Evolutionary conservation across 2,113 vertebrate species (phyloP).

Genomic region (Oceanites oceanicus): DNA sequence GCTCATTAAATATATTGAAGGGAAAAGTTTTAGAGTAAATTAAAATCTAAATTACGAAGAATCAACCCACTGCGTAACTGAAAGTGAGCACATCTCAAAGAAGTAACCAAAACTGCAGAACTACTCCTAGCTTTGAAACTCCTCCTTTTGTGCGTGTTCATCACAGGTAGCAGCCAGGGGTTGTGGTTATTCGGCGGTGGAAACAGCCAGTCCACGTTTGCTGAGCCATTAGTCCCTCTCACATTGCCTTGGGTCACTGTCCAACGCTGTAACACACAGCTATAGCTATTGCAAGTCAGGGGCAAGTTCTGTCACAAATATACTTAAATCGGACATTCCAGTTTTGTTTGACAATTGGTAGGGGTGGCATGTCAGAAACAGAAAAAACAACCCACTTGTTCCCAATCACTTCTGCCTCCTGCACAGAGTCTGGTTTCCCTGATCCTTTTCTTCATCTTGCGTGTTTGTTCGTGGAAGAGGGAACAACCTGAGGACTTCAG

Average conservation of each 20-base stretch:
- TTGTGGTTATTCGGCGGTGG: not conserved
- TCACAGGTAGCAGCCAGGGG: not conserved
- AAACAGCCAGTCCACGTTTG: accelerated
- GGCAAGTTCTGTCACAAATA: not conserved
- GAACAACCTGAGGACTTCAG: not conserved
- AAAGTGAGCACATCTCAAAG: not conserved
- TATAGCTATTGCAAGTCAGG: not conserved
- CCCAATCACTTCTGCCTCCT: not conserved
- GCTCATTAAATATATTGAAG: conserved; percentile 3
- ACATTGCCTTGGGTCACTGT: not conserved
- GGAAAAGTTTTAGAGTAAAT: conserved; percentile 14
- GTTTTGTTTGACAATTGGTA: not conserved
- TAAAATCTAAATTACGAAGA: not conserved
- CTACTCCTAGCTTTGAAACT: not conserved
- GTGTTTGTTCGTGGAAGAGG: not conserved
- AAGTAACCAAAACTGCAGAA: not conserved
- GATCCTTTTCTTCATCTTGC: not conserved
- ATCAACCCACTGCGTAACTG: not conserved
- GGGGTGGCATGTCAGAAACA: not conserved
- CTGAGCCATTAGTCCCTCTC: not conserved
- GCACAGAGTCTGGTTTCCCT: not conserved
- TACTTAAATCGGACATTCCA: not conserved
- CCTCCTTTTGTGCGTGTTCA: not conserved
- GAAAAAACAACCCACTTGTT: not conserved
- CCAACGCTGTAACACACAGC: not conserved